Conservation (phyloP, 2,113 vertebrate genomes). For the Otocyon megalotis region DNA sequence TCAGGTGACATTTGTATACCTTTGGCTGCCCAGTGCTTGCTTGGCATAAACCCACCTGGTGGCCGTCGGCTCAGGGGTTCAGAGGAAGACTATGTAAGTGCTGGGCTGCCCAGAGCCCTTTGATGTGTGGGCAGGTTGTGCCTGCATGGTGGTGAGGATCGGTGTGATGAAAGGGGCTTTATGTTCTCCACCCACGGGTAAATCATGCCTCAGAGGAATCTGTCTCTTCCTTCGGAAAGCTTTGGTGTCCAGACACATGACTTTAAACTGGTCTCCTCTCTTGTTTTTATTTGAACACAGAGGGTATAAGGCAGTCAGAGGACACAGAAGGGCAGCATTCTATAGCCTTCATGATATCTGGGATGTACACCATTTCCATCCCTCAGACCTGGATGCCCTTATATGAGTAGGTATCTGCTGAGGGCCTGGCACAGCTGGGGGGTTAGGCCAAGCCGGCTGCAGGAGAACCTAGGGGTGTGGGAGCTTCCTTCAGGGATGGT, state of each 20-base stretch:
- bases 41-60: background rate
- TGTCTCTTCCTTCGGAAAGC: background rate
- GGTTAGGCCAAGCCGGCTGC: background rate
- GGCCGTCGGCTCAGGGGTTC: background rate
- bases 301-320: background rate
- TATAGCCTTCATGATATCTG: background rate
- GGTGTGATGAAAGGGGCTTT: background rate
- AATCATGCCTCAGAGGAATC: background rate
- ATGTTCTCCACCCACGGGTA: background rate
- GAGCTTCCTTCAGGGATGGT: background rate
- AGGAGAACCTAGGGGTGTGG: background rate
- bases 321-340: background rate
- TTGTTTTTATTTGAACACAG: conserved; percentile 38
- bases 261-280: background rate
- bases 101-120: background rate
- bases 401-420: background rate
- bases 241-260: background rate
- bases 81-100: background rate
- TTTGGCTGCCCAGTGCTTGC: background rate
- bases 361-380: background rate
- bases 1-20: background rate
- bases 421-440: background rate
- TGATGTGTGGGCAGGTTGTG: background rate
- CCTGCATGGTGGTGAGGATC: background rate
- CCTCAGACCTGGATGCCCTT: background rate